A percentile compares a stretch with the other conserved stretches of the same genome.
These are phyloP conservation scores for Rhadina sibilatrix DNA, from an alignment of 2,113 vertebrate species.

Conservation along the genomic window DNA sequence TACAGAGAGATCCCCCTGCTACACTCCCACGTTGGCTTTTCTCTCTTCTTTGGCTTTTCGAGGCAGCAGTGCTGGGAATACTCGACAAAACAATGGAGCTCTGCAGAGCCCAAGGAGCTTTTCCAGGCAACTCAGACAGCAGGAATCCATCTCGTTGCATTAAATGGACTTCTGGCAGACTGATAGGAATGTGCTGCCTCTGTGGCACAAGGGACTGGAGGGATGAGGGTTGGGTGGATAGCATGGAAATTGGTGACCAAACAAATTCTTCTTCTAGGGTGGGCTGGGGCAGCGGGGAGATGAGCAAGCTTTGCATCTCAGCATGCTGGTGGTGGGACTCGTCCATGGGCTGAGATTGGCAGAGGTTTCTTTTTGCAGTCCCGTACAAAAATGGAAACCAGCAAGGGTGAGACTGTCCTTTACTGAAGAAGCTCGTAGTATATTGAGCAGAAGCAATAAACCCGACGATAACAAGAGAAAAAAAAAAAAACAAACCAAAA, in stretches of 20 bases:
- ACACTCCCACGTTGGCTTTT: background rate
- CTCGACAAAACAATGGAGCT: background rate
- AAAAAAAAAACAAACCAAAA: background rate
- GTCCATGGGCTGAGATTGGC: background rate
- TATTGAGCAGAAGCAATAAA: slow-evolving; percentile 74
- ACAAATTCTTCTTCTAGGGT: slow-evolving; percentile 9
- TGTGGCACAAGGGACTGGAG: background rate
- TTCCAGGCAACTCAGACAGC: background rate
- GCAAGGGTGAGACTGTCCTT: slow-evolving; percentile 58
- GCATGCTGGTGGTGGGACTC: background rate
- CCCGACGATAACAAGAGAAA: slow-evolving; percentile 64
- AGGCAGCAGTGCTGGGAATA: background rate
- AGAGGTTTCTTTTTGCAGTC: slow-evolving; percentile 37
- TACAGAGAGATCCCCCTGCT: slow-evolving; percentile 24
- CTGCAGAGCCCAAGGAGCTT: background rate
- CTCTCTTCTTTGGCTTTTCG: slow-evolving; percentile 34
- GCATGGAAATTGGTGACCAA: slow-evolving; percentile 23
- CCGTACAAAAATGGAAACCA: slow-evolving; percentile 39
- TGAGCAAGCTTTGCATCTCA: slow-evolving; percentile 44
- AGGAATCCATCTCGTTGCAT: background rate
- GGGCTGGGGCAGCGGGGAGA: background rate
- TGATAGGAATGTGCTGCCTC: background rate
- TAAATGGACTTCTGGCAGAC: background rate
- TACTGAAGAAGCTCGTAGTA: slow-evolving; percentile 69
- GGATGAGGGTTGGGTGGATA: background rate